These are phyloP conservation scores for Hippoglossus hippoglossus DNA, from an alignment of 2,797 vertebrate species.

Conservation along the genomic window DNA sequence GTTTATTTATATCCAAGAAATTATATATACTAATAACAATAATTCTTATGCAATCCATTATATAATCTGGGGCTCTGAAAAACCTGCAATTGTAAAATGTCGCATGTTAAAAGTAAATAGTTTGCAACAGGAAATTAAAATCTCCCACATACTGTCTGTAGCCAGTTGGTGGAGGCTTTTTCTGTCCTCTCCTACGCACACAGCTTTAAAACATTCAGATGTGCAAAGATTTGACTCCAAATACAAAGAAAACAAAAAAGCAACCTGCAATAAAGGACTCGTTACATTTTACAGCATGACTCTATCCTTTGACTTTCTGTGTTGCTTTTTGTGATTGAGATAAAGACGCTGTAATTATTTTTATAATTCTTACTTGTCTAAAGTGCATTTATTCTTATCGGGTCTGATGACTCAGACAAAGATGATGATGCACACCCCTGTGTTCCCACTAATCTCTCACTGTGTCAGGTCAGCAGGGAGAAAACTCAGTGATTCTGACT, in stretches of 20 bases:
- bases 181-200: slow-evolving; percentile 74
- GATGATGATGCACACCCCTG: slow-evolving; percentile 9
- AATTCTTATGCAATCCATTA: neutral
- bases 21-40: neutral
- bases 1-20: neutral
- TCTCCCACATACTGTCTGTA: slow-evolving; percentile 73
- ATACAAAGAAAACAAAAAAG: slow-evolving; percentile 10
- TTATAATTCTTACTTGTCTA: slow-evolving; percentile 3
- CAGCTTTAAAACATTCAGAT: slow-evolving; percentile 64
- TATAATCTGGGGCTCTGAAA: neutral
- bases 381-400: slow-evolving; percentile 29
- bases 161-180: slow-evolving; percentile 69
- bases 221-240: slow-evolving; percentile 59
- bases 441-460: slow-evolving; percentile 40
- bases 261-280: slow-evolving; percentile 15
- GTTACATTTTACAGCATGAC: slow-evolving; percentile 9
- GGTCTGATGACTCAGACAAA: slow-evolving; percentile 43
- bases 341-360: slow-evolving; percentile 3
- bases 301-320: neutral
- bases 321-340: neutral
- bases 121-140: slow-evolving; percentile 66
- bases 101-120: slow-evolving; percentile 41
- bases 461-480: slow-evolving; percentile 58
- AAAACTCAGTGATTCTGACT: slow-evolving; percentile 43
- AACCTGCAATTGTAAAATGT: slow-evolving; percentile 13